phyloP scores from a whole-genome alignment of 2,797 vertebrate genomes.

The Danio choprae region DNA sequence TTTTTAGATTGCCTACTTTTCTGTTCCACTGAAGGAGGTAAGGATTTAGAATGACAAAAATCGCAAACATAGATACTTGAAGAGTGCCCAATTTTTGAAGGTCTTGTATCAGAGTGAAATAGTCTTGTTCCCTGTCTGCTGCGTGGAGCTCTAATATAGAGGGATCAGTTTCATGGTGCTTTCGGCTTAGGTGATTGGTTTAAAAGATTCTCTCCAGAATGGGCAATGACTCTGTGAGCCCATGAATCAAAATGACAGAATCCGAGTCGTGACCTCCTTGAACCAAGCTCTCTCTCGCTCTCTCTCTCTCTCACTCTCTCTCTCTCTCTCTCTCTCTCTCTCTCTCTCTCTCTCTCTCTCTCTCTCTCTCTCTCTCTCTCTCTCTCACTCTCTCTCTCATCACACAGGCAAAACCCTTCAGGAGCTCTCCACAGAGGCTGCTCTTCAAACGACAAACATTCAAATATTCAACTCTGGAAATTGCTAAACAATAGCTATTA shows the following conservation, averaged over 20 bases:
- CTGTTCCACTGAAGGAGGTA: not conserved
- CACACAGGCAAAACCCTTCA: not conserved
- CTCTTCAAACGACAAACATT: not conserved
- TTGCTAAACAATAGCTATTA: not conserved
- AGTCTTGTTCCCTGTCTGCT: slow-evolving; percentile 4
- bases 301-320: not conserved
- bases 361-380: not conserved
- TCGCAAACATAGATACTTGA: not conserved
- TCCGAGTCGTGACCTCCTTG: not conserved
- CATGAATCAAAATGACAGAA: slow-evolving; percentile 1
- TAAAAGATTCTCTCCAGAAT: not conserved
- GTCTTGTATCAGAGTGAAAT: not conserved
- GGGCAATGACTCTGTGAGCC: not conserved
- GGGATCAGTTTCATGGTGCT: not conserved
- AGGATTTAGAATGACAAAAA: not conserved
- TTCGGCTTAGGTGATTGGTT: not conserved
- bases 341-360: not conserved
- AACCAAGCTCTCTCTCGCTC: not conserved
- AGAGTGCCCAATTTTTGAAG: not conserved
- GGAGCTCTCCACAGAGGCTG: slow-evolving; percentile 1
- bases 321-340: not conserved
- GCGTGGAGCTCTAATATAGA: not conserved
- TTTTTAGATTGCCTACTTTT: not conserved
- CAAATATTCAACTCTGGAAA: not conserved
- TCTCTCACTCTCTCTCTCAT: not conserved